Evolutionary conservation across 2,888 invertebrate species (phyloP), one percentile per base, ranked within the genome.

Genomic region (Agriotes lineatus): DNA sequence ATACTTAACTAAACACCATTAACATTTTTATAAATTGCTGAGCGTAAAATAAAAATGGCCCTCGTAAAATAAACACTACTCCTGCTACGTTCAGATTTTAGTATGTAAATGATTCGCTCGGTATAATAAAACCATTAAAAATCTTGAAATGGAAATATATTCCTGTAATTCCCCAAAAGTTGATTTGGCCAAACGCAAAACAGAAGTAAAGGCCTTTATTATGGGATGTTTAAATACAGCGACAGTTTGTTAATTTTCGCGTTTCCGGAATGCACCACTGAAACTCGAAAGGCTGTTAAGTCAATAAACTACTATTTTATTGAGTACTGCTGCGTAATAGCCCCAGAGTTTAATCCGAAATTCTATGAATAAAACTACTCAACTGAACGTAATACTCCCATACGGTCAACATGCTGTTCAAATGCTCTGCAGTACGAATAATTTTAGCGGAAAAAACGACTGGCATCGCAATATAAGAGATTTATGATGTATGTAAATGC

Each of bases 401-500:
- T 25, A 19, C 20, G 57, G 57, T 42, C 57, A 57, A 42, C 57
- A 57, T 42, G 42, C 16, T 57, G 57, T 25, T 57, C 22, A 20
- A 39, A 39, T 39, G 20, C 37, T 37, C 20, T 20, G 20, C 39
- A 39, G 57, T 20, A 39, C 39, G 22, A 39, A 39, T 25, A 22
- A 39, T 57, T 57, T n/a, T 37, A 22, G 39, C n/a, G 20, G 39
- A 57, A 20, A 52, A 57, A 57, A 12, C 12, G 14, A 33, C 16
- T 25, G 14, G 20, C 14, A 42, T 57, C 2, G 57, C 57, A 57
- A 57, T 57, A 57, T 57, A 57, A 37, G 57, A 39, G 57, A 57
- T 57, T 57, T 57, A 57, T 57, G 57, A 39, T 25, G 57, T 39
- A 57, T 57, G 57, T 20, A 57, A 57, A 57, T 57, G 57, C 22